A percentile compares a stretch with the other conserved stretches of the same genome.
Evolutionary conservation across 2,113 vertebrate species (phyloP).

Genomic region (Nothocercus nigrocapillus): DNA sequence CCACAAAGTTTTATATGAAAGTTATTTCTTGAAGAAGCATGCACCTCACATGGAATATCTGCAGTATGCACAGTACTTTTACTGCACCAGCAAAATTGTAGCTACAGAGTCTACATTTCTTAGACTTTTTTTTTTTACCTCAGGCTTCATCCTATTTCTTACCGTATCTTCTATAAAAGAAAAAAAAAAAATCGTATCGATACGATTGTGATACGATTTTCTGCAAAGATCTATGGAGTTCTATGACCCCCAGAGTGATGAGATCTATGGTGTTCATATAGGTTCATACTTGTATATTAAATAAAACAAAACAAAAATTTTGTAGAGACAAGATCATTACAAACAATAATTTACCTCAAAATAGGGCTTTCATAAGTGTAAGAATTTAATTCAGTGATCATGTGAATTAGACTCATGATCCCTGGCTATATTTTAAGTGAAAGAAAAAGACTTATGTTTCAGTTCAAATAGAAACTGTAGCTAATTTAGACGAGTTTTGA

Average conservation of each 20-base stretch:
- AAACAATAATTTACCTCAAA: background rate
- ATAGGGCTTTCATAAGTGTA: background rate
- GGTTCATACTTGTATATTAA: background rate
- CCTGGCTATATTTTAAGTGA: background rate
- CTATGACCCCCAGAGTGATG: background rate
- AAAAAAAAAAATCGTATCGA: no score
- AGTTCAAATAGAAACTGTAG: background rate
- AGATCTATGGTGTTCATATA: background rate
- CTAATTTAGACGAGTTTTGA: background rate
- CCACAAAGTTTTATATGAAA: background rate
- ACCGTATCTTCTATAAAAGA: background rate
- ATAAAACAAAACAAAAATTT: background rate
- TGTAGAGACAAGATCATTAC: background rate
- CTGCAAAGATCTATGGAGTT: background rate
- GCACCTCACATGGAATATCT: background rate
- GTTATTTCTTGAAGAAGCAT: background rate
- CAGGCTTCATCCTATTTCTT: background rate
- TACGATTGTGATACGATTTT: background rate
- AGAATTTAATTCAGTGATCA: background rate
- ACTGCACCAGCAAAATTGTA: background rate
- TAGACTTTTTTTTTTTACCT: background rate
- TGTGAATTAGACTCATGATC: background rate
- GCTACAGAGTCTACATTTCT: fast-evolving
- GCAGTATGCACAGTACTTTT: background rate
- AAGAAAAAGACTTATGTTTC: background rate